Evolutionary conservation across 30 jellyfish, hydroid and myxozoan species (phyloP).

Genomic region (Morbakka virulenta): DNA sequence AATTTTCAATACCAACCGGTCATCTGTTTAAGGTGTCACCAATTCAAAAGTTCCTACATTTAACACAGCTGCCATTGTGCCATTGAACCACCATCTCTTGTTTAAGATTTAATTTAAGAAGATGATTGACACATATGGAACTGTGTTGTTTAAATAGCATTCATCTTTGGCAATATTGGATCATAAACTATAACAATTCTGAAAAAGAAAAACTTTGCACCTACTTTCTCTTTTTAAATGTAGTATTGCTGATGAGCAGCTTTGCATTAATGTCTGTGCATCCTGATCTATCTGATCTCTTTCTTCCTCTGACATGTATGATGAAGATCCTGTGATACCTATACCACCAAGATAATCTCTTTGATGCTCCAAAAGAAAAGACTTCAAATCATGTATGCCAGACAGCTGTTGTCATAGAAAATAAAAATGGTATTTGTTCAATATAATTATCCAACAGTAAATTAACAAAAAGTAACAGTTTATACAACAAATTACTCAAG

Average conservation of each 20-base stretch:
- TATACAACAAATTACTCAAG: too few species aligned
- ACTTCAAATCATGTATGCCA: not conserved
- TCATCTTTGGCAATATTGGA: not conserved
- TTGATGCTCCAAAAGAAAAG: conserved; percentile 25
- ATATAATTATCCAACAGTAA: too few species aligned
- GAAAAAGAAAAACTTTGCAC: not conserved
- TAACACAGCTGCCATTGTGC: too few species aligned
- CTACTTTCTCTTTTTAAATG: conserved; percentile 71
- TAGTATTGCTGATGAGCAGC: conserved; percentile 68
- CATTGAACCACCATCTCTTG: too few species aligned
- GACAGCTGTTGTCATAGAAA: not conserved
- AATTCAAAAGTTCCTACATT: too few species aligned
- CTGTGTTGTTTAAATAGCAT: too few species aligned
- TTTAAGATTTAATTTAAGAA: too few species aligned
- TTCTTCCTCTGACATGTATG: conserved; percentile 52
- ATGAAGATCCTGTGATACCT: conserved; percentile 25
- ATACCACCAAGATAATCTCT: conserved; percentile 39
- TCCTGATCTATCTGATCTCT: conserved; percentile 86
- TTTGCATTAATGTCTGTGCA: conserved; percentile 74
- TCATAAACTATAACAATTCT: not conserved
- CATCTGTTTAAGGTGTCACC: too few species aligned
- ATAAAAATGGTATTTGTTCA: too few species aligned
- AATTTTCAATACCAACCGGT: too few species aligned
- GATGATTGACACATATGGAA: too few species aligned
- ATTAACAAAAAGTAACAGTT: too few species aligned